Conservation (phyloP, 2,797 vertebrate species). For the Sparidentex hasta region DNA sequence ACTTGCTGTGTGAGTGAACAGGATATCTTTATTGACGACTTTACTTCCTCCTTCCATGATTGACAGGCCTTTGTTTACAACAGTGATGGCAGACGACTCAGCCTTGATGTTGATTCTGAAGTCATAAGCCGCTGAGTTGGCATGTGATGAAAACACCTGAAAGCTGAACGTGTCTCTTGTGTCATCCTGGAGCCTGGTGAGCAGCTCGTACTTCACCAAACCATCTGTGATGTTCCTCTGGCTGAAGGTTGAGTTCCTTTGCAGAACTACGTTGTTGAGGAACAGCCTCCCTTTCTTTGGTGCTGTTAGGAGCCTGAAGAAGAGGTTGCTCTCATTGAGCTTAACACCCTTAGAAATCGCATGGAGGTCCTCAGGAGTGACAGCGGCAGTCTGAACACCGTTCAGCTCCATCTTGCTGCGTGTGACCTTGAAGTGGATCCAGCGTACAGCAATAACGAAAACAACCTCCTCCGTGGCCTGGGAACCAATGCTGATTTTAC, state of each 20-base stretch:
- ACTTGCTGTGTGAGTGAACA: slow-evolving; percentile 85
- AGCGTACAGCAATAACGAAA: slow-evolving; percentile 86
- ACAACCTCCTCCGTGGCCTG: slow-evolving; percentile 78
- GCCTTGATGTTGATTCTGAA: slow-evolving; percentile 90
- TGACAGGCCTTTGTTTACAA: slow-evolving; percentile 88
- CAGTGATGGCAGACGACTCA: slow-evolving; percentile 73
- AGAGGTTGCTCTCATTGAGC: slow-evolving; percentile 83
- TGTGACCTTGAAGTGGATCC: slow-evolving; percentile 88
- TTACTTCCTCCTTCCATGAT: slow-evolving; percentile 90
- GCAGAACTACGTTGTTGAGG: slow-evolving; percentile 81
- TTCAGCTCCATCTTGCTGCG: slow-evolving; percentile 86
- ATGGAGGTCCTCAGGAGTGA: slow-evolving; percentile 86
- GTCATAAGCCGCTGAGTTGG: slow-evolving; percentile 82
- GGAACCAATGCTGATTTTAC: slow-evolving; percentile 85
- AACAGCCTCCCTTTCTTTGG: slow-evolving; percentile 89
- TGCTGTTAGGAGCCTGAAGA: slow-evolving; percentile 86
- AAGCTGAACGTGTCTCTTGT: slow-evolving; percentile 87
- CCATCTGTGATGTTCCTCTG: slow-evolving; percentile 88
- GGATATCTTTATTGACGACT: slow-evolving; percentile 86
- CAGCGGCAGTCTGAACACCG: slow-evolving; percentile 74
- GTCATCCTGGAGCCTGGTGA: slow-evolving; percentile 75
- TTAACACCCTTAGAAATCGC: slow-evolving; percentile 82
- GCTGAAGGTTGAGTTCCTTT: slow-evolving; percentile 88
- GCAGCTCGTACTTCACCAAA: slow-evolving; percentile 87
- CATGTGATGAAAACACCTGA: slow-evolving; percentile 84